Conservation (phyloP, 2,888 invertebrate genomes). For the Vannuccia rotundouncinata region DNA sequence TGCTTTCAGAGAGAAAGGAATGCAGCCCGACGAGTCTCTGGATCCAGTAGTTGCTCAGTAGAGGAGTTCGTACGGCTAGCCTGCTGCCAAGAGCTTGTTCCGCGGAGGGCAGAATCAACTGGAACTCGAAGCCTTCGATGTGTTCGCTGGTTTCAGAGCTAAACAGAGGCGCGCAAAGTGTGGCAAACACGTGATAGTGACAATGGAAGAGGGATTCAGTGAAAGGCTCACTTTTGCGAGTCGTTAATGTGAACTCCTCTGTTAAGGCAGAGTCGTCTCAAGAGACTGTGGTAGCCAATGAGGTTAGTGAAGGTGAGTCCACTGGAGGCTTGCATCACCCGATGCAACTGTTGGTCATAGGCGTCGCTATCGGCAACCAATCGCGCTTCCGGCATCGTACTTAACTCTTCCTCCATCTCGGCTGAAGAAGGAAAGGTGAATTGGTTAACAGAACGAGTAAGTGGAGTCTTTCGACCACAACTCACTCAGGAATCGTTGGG, state of each 20-base stretch:
- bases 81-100: constrained; percentile 50
- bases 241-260: neutral
- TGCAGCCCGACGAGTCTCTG: constrained; percentile 47
- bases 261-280: constrained; percentile 48
- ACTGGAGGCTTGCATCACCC: constrained; percentile 45
- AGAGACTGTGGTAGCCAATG: constrained; percentile 51
- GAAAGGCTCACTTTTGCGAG: no score
- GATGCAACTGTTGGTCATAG: constrained; percentile 43
- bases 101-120: constrained; percentile 46
- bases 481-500: constrained; percentile 51
- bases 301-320: constrained; percentile 52
- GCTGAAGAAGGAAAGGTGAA: constrained; percentile 43
- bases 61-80: constrained; percentile 47
- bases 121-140: constrained; percentile 41
- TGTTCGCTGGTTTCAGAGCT: neutral
- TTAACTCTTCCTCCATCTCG: constrained; percentile 54
- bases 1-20: constrained; percentile 45
- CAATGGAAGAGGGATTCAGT: neutral
- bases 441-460: no score
- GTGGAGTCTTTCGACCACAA: neutral
- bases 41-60: constrained; percentile 45
- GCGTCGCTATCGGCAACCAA: constrained; percentile 47
- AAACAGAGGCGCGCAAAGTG: neutral
- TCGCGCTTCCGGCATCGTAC: constrained; percentile 51
- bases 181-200: neutral